A percentile compares a stretch with the other conserved stretches of the same genome.
Evolutionary conservation across 2,113 vertebrate species (phyloP).

Genomic region (Malurus cyaneus): DNA sequence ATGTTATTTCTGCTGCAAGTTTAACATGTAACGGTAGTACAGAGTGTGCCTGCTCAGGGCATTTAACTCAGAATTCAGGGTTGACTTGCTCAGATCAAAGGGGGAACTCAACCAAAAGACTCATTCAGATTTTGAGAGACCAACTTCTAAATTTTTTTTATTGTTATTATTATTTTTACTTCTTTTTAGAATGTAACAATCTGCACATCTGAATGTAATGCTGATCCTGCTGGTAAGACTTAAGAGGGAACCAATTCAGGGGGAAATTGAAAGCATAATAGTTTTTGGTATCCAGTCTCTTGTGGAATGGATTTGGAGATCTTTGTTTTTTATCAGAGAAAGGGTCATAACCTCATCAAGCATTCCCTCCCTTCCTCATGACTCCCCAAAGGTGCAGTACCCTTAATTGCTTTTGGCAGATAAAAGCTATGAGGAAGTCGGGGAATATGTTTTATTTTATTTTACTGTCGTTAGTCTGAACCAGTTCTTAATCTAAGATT

Average conservation of each 20-base stretch:
- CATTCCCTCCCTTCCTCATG: conserved; percentile 45
- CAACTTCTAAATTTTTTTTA: neutral
- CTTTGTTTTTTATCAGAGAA: conserved; percentile 10
- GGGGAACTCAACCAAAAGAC: neutral
- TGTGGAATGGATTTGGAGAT: neutral
- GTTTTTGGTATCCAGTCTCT: neutral
- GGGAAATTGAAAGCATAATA: neutral
- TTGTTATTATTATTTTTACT: neutral
- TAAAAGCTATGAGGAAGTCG: conserved; percentile 45
- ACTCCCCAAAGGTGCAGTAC: conserved; percentile 6
- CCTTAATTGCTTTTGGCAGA: conserved; percentile 55
- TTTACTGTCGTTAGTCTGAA: conserved; percentile 21
- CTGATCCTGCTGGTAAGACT: neutral
- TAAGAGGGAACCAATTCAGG: neutral
- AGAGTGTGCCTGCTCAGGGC: neutral
- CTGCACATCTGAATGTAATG: neutral
- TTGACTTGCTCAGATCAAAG: conserved; percentile 3
- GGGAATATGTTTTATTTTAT: conserved; percentile 19
- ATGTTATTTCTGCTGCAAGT: neutral
- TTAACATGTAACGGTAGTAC: neutral
- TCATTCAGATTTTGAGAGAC: neutral
- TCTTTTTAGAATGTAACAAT: neutral
- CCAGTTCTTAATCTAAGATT: conserved; percentile 18
- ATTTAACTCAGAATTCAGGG: neutral
- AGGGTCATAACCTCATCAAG: neutral